Conservation (phyloP, 2,888 invertebrate species). For the Graphium colonna region DNA sequence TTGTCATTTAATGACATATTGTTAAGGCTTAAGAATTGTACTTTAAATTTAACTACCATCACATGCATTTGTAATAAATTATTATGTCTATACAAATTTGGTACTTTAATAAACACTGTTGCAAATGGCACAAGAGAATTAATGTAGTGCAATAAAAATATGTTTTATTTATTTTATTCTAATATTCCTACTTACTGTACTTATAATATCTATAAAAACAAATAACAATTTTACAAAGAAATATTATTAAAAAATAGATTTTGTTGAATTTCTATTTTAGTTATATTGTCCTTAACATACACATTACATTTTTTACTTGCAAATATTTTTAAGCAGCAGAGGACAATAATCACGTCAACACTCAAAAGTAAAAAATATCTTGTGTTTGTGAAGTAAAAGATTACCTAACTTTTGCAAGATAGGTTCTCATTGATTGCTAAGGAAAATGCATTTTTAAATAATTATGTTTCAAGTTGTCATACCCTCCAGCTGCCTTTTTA, state of each 20-base stretch:
- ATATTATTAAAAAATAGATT: not conserved
- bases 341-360: not conserved
- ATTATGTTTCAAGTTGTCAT: not conserved
- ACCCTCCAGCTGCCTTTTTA: slow-evolving; percentile 8
- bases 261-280: not conserved
- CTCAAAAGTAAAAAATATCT: too few species aligned
- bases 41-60: slow-evolving; percentile 49
- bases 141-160: not conserved
- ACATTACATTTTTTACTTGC: not conserved
- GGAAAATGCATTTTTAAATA: slow-evolving; percentile 4
- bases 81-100: not conserved
- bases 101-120: slow-evolving; percentile 33
- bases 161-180: not conserved
- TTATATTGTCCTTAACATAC: not conserved
- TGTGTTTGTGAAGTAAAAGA: too few species aligned
- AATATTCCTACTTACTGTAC: not conserved
- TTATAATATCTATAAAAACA: not conserved
- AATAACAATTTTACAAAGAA: not conserved
- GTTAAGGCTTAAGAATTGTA: slow-evolving; percentile 72
- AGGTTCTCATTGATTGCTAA: not conserved
- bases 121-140: slow-evolving; percentile 59
- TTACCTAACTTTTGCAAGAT: not conserved
- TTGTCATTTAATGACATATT: slow-evolving; percentile 44
- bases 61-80: slow-evolving; percentile 25
- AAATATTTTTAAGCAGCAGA: not conserved